Evolutionary conservation across 1,140 invertebrate genomes (phyloP).

Genomic region (Lasioglossum albipes): DNA sequence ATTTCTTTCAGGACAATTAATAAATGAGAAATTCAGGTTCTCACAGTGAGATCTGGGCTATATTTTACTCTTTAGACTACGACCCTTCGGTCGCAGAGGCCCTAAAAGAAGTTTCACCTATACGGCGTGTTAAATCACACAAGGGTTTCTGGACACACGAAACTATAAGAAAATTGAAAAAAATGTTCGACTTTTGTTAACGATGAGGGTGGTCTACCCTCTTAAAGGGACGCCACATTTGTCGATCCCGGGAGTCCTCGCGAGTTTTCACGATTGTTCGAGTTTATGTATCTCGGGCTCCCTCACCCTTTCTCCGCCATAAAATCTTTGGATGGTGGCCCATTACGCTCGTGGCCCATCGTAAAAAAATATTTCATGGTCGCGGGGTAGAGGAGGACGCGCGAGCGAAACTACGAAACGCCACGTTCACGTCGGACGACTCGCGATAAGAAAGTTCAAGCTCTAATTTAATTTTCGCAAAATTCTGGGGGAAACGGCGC

Average conservation of each 20-base stretch:
- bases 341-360: constrained; percentile 1
- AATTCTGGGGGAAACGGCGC: not conserved
- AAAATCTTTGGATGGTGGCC: constrained; percentile 37
- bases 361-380: constrained; percentile 28
- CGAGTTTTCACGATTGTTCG: constrained; percentile 40
- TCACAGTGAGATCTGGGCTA: too few relatives aligned
- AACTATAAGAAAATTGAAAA: too few relatives aligned
- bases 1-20: too few relatives aligned
- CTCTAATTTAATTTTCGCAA: constrained; percentile 7
- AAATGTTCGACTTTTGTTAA: too few relatives aligned
- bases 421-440: not conserved
- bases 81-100: too few relatives aligned
- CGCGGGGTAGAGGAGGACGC: too few relatives aligned
- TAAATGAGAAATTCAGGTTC: too few relatives aligned
- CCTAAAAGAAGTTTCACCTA: too few relatives aligned
- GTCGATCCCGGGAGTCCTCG: constrained; percentile 1
- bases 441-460: not conserved
- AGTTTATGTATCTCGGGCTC: constrained; percentile 42
- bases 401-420: not conserved
- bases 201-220: too few relatives aligned
- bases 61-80: too few relatives aligned
- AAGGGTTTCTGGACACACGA: too few relatives aligned
- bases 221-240: constrained; percentile 15
- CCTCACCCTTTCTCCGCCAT: constrained; percentile 23
- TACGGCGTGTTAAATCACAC: too few relatives aligned